phyloP scores from a whole-genome alignment of 1,140 invertebrate genomes.

The Drosophila willistoni region DNA sequence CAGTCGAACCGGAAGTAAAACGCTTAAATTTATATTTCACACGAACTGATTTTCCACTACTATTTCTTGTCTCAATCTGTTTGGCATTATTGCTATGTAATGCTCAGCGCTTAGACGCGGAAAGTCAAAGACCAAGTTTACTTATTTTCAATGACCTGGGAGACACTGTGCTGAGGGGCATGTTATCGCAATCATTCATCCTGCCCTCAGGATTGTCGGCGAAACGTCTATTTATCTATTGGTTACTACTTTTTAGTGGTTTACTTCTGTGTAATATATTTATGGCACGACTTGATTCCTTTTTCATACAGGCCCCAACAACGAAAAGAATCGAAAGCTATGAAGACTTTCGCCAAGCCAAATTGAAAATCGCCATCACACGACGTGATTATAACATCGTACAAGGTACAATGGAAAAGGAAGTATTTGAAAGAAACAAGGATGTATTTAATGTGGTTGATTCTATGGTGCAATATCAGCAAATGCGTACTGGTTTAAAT shows the following conservation, averaged over 20 bases:
- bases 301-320: constrained; percentile 43
- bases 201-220: constrained; percentile 26
- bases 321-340: constrained; percentile 13
- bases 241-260: constrained; percentile 27
- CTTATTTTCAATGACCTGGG: neutral
- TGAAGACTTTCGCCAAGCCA: constrained; percentile 20
- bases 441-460: constrained; percentile 34
- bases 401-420: constrained; percentile 4
- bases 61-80: constrained; percentile 10
- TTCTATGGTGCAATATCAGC: constrained; percentile 24
- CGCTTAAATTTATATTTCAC: neutral
- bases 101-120: constrained; percentile 16
- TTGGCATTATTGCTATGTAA: constrained; percentile 34
- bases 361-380: constrained; percentile 36
- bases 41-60: neutral
- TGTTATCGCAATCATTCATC: constrained; percentile 38
- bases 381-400: constrained; percentile 15
- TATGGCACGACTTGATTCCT: constrained; percentile 33
- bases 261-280: constrained; percentile 39
- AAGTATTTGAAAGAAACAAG: neutral
- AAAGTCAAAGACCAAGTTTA: constrained; percentile 3
- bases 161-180: constrained; percentile 33
- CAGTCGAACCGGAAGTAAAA: neutral
- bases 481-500: constrained; percentile 39
- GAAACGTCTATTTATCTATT: constrained; percentile 26